phyloP scores from a whole-genome alignment of 2,888 invertebrate genomes.

The Aphelenchoides bicaudatus region DNA sequence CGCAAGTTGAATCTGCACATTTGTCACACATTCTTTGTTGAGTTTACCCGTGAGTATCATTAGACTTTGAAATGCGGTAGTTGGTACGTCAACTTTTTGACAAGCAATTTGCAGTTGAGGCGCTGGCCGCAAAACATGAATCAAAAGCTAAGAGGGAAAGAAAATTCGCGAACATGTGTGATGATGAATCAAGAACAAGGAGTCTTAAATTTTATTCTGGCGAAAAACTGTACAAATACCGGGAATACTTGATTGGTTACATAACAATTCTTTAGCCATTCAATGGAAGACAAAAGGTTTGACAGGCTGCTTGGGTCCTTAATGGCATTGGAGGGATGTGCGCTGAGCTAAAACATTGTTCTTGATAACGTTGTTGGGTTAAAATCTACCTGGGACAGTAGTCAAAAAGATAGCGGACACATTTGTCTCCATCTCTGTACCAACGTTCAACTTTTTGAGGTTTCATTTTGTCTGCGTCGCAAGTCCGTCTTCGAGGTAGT shows the following conservation, averaged over 20 bases:
- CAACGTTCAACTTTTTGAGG: constrained; percentile 23
- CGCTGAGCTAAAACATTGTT: background rate
- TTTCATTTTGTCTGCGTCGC: constrained; percentile 18
- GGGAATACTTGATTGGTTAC: no score
- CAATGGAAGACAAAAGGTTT: constrained; percentile 23
- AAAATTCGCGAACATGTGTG: no score
- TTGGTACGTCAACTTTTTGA: no score
- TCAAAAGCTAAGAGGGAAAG: background rate
- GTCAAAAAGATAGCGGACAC: constrained; percentile 16
- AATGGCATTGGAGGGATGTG: constrained; percentile 28
- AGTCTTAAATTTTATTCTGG: no score
- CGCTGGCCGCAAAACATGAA: no score
- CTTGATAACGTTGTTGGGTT: background rate
- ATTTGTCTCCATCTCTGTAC: constrained; percentile 23
- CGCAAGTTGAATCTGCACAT: no score
- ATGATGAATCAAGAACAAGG: no score
- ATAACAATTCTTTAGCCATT: constrained; percentile 3
- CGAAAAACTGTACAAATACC: no score
- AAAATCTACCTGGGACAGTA: constrained; percentile 8
- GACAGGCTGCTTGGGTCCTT: constrained; percentile 23
- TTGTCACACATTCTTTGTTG: no score
- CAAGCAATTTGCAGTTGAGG: no score
- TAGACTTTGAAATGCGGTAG: no score
- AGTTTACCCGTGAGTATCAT: no score
- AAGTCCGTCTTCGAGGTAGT: constrained; percentile 15